A percentile compares a stretch with the other conserved stretches of the same genome.
Conservation (phyloP, 2,888 invertebrate genomes). For the Conchocele bisecta region DNA sequence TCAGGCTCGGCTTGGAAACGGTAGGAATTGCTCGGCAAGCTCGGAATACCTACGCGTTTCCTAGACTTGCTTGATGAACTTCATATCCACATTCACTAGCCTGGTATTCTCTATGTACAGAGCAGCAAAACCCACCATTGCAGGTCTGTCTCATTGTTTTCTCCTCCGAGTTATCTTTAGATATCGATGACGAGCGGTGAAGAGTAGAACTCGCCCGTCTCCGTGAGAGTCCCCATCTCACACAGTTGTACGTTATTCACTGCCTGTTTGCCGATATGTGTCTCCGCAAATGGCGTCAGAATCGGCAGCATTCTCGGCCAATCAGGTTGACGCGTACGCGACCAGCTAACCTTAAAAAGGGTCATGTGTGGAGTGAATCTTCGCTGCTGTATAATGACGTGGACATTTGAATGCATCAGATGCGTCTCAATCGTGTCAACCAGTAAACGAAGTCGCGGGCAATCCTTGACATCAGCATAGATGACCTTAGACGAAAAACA, state of each 20-base stretch:
- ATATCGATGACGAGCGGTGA: too few relatives aligned
- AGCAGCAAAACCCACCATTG: too few relatives aligned
- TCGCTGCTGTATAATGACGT: constrained; percentile 80
- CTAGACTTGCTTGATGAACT: too few relatives aligned
- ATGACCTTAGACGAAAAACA: constrained; percentile 81
- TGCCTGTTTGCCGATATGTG: constrained; percentile 77
- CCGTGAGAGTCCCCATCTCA: constrained; percentile 72
- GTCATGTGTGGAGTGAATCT: constrained; percentile 83
- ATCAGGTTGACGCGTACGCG: constrained; percentile 67
- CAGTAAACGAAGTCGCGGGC: constrained; percentile 74
- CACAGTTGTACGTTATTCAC: constrained; percentile 81
- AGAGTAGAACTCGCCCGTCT: neutral
- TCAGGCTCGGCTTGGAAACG: too few relatives aligned
- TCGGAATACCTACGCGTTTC: too few relatives aligned
- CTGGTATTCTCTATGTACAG: too few relatives aligned
- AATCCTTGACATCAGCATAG: constrained; percentile 77
- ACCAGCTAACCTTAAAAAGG: constrained; percentile 80
- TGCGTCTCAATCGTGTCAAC: constrained; percentile 71
- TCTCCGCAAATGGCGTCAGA: constrained; percentile 70
- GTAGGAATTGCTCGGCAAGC: too few relatives aligned
- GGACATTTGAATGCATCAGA: constrained; percentile 74
- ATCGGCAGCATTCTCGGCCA: constrained; percentile 73
- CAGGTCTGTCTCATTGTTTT: too few relatives aligned
- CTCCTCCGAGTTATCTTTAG: too few relatives aligned
- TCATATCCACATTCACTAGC: too few relatives aligned